Base-by-base conservation (phyloP, 2,113 vertebrate genomes). In the Panthera uncia region DNA sequence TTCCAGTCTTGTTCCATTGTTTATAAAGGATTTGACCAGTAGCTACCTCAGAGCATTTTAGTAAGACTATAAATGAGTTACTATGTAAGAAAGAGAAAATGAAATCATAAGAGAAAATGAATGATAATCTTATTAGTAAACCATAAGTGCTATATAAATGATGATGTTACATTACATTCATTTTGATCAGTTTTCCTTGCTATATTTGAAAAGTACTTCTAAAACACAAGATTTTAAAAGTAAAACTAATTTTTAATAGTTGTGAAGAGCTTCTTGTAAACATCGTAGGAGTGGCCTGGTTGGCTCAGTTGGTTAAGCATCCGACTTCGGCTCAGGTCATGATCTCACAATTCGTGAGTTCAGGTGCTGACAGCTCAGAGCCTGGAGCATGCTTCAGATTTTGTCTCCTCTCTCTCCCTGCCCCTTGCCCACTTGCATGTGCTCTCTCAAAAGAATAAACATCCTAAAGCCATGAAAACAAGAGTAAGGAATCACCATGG, bases 171-270 rank as follows among this genome's bases (percentile, higher is more conserved):
- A 45, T 74, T 66, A 48, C 9, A 63, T 92, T 79, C 90, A 68
- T 50, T 85, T 94, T 93, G n/a, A 33, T 33, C 36, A 79, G 33
- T 91, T 88, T 90, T 82, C 80, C 63, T 88, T 81, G 31, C 81
- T 93, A n/a, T 48, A 50, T 50, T 89, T 96, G 50, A 41, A 81
- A 87, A 94, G 36, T 27, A 82, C 12, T 25, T 98, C 76, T 83
- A 87, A 61, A 45, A 55, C 27, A 8, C 11, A 57, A 36, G 31
- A 87, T 36, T 96, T 90, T 61, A 27, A 92, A 97, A 65, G 33
- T 33, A 96, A 94, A 91, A 81, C 38, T 45, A 31, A 78, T 48
- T 48, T 76, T 76, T 48, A 48, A 27, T 45, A 48, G 41, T 76
- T 76, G 74, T 48, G 74, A 61, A 61, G 57, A 61, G 57, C 57